Evolutionary conservation across 2,113 vertebrate genomes (phyloP).

Genomic region (Ramphastos sulfuratus): DNA sequence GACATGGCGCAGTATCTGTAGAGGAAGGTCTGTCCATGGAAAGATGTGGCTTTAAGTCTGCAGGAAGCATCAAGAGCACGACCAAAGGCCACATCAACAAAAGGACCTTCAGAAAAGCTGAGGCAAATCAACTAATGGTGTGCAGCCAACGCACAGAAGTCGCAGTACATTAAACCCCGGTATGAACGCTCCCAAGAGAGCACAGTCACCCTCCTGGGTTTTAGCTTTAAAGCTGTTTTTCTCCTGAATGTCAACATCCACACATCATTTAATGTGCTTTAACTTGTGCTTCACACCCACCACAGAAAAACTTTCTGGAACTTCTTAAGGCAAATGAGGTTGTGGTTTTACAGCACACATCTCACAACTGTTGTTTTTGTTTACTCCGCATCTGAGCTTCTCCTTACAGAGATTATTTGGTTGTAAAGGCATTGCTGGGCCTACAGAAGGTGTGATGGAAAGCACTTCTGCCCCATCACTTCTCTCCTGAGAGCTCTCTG

Average conservation of each 20-base stretch:
- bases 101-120: neutral
- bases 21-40: neutral
- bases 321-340: neutral
- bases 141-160: neutral
- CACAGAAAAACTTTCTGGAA: neutral
- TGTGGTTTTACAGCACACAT: neutral
- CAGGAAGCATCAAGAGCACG: neutral
- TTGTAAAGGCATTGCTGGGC: neutral
- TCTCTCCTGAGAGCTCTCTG: neutral
- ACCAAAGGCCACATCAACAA: neutral
- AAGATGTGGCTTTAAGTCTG: accelerated
- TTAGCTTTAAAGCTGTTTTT: neutral
- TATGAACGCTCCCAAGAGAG: neutral
- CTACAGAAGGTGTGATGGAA: neutral
- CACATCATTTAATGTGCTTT: neutral
- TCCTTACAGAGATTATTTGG: neutral
- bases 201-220: neutral
- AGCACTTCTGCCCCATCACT: accelerated
- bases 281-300: neutral
- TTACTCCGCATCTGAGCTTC: neutral
- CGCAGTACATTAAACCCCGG: neutral
- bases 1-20: accelerated
- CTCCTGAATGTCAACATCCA: neutral
- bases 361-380: neutral
- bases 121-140: neutral